Evolutionary conservation across 2,797 vertebrate genomes (phyloP).

Genomic region (Bucorvus abyssinicus): DNA sequence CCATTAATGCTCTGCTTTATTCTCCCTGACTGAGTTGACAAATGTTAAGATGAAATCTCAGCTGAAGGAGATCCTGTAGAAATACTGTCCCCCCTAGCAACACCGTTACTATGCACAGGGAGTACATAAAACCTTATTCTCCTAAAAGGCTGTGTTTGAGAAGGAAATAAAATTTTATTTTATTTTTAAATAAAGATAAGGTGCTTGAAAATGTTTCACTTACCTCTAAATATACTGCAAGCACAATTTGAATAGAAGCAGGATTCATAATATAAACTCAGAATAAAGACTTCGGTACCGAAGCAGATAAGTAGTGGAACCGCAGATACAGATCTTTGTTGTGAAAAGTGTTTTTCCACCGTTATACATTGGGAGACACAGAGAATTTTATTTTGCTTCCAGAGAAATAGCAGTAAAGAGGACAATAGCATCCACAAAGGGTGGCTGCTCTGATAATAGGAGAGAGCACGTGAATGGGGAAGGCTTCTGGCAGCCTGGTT

Average conservation of each 20-base stretch:
- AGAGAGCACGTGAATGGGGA: not conserved
- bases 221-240: slow-evolving; percentile 7
- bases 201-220: not conserved
- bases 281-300: not conserved
- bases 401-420: slow-evolving; percentile 14
- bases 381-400: slow-evolving; percentile 33
- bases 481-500: not conserved
- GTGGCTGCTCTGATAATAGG: not conserved
- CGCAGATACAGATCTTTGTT: slow-evolving; percentile 26
- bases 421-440: slow-evolving; percentile 24
- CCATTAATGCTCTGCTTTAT: not conserved
- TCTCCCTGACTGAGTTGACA: not conserved
- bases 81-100: slow-evolving; percentile 50
- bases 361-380: not conserved
- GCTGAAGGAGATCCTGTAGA: slow-evolving; percentile 28
- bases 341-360: not conserved
- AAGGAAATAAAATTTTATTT: slow-evolving; percentile 13
- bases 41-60: slow-evolving; percentile 10
- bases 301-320: not conserved
- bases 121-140: slow-evolving; percentile 14
- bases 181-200: slow-evolving; percentile 32
- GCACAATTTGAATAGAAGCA: slow-evolving; percentile 2
- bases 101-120: not conserved
- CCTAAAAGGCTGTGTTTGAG: not conserved
- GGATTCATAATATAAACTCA: not conserved